These are phyloP conservation scores for Druon quercuslanigerum DNA, from an alignment of 1,140 invertebrate species.

Conservation along the genomic window DNA sequence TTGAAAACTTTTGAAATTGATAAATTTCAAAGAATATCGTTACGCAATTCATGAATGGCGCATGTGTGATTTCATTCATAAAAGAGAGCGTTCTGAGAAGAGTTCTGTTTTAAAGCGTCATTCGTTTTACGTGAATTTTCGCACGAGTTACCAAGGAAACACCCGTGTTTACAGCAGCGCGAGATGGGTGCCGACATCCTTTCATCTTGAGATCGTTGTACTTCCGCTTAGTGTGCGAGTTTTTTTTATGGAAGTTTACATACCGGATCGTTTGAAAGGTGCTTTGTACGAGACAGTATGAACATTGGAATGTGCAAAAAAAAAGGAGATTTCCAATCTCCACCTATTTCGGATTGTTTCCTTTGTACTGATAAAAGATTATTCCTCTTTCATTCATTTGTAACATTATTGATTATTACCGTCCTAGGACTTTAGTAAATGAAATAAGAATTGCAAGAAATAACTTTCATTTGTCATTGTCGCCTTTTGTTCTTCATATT, in stretches of 20 bases:
- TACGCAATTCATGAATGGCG: too few species aligned
- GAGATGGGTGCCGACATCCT: slow-evolving; percentile 19
- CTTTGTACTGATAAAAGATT: too few species aligned
- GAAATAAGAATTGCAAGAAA: too few species aligned
- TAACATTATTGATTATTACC: too few species aligned
- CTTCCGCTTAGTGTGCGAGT: slow-evolving; percentile 7
- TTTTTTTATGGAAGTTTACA: neutral
- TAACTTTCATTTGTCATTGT: too few species aligned
- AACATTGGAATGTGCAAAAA: neutral
- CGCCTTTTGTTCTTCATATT: too few species aligned
- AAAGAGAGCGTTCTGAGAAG: neutral
- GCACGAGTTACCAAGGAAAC: slow-evolving; percentile 2
- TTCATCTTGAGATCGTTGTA: slow-evolving; percentile 16
- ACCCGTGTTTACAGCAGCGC: neutral
- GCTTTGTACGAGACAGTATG: neutral
- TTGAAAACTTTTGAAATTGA: too few species aligned
- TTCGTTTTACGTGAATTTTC: neutral
- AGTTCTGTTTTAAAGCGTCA: slow-evolving; percentile 3
- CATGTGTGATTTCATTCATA: neutral
- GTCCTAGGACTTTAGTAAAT: too few species aligned
- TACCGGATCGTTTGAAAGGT: neutral
- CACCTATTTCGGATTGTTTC: too few species aligned
- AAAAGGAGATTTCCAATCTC: neutral
- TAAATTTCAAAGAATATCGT: too few species aligned
- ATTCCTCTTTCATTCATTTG: too few species aligned